Evolutionary conservation across 2,113 vertebrate genomes (phyloP), one percentile per base, ranked within the genome.

Genomic region (Ia io): DNA sequence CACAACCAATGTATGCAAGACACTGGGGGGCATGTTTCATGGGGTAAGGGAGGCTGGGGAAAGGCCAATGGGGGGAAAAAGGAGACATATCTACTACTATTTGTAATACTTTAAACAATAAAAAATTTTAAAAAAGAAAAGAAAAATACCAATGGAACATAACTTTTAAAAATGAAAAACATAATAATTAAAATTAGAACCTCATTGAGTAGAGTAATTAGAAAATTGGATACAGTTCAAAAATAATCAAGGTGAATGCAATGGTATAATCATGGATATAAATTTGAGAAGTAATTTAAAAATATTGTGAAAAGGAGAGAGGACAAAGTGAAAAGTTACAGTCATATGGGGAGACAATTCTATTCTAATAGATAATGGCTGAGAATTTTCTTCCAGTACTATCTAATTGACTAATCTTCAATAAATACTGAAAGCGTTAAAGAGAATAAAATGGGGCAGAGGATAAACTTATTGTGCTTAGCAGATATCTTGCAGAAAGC

Each of bases 111-210:
- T 49, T 49, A 49, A 49, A 16, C 49, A 49, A 49, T 49, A 49
- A 49, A 49, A 49, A 49, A 49, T 1, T 49, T 16, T n/a, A n/a
- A n/a, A 49, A 49, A 49, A 49, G 2, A 49, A 49, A 10, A 49
- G 13, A 49, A 85, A 83, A 56, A 11, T 82, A 59, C 32, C 65
- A 93, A 77, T 11, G 11, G 82, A 91, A 63, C 0, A 20, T 67
- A 83, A 67, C 42, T 80, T 91, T 23, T 44, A 47, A 95, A 89
- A 89, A 37, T 71, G 23, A 79, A 80, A 77, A 88, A n/a, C 42
- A 49, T 5, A 83, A 30, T 86, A 20, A 71, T 61, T 78, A 61
- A 88, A 70, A 82, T 49, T 16, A 16, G 16, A 49, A 49, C 49
- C 14, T 49, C 42, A 70, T 9, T 44, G 49, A 71, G 76, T 70